Conservation (phyloP, 2,113 vertebrate genomes). For the Telmatochromis sp. region DNA sequence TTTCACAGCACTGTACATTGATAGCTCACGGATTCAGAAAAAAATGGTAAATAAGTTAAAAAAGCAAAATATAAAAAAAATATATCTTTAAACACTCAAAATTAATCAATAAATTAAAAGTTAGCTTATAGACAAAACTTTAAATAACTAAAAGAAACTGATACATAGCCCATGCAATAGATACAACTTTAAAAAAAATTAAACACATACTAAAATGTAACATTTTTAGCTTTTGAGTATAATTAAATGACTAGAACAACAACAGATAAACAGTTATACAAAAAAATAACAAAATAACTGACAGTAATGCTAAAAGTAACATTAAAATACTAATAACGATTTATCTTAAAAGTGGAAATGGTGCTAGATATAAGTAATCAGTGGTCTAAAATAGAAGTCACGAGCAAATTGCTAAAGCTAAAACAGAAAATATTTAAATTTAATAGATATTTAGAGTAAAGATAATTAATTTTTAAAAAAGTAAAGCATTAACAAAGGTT, state of each 20-base stretch:
- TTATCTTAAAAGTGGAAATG: not conserved
- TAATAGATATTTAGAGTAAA: not conserved
- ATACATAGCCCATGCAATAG: not conserved
- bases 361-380: not conserved
- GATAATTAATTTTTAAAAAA: rapidly evolving
- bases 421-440: not conserved
- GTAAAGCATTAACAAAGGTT: not conserved
- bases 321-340: not conserved
- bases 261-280: not conserved
- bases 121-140: not conserved
- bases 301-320: not conserved
- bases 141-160: not conserved
- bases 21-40: not conserved
- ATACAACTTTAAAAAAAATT: not conserved
- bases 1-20: not conserved
- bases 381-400: not conserved
- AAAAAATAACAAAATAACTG: not conserved
- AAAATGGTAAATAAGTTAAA: not conserved
- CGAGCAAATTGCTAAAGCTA: not conserved
- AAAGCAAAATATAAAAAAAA: rapidly evolving
- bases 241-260: not conserved
- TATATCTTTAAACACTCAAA: not conserved
- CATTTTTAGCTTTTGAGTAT: not conserved
- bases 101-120: not conserved
- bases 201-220: not conserved